Conservation (phyloP, 1,140 invertebrate species). For the Pachyrhynchus sulphureomaculatus region DNA sequence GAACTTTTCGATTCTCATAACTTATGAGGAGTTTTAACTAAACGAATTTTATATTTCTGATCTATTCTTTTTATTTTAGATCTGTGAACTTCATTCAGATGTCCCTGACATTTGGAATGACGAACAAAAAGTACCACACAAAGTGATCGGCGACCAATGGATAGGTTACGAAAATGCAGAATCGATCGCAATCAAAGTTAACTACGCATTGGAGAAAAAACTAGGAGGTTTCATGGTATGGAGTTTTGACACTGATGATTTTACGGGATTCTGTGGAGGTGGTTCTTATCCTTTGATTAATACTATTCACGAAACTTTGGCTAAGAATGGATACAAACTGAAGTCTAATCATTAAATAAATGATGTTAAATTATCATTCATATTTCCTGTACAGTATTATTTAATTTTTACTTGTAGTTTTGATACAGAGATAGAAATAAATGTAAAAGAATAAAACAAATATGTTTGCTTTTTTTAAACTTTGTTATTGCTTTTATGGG, state of each 20-base stretch:
- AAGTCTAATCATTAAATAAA: constrained; percentile 1
- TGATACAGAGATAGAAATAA: too few species aligned
- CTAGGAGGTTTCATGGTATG: constrained; percentile 71
- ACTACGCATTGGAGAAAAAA: constrained; percentile 56
- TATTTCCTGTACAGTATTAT: too few species aligned
- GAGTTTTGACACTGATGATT: constrained; percentile 76
- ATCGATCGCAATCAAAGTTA: constrained; percentile 39
- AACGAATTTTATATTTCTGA: neutral
- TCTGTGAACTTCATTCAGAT: constrained; percentile 48
- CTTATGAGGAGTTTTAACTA: neutral
- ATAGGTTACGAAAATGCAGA: constrained; percentile 47
- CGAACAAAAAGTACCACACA: constrained; percentile 41
- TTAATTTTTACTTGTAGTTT: too few species aligned
- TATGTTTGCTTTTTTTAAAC: too few species aligned
- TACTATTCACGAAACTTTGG: constrained; percentile 33
- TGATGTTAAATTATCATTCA: too few species aligned
- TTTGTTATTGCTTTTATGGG: too few species aligned
- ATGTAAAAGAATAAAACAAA: too few species aligned
- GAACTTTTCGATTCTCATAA: too few species aligned
- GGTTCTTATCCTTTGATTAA: constrained; percentile 59
- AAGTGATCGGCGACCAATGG: constrained; percentile 46
- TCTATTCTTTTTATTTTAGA: constrained; percentile 36
- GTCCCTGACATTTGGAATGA: constrained; percentile 52
- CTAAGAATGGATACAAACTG: constrained; percentile 1
- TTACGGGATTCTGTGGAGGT: constrained; percentile 60